Evolutionary conservation across 1,140 invertebrate genomes (phyloP).

Genomic region (Drosophila lacteicornis): DNA sequence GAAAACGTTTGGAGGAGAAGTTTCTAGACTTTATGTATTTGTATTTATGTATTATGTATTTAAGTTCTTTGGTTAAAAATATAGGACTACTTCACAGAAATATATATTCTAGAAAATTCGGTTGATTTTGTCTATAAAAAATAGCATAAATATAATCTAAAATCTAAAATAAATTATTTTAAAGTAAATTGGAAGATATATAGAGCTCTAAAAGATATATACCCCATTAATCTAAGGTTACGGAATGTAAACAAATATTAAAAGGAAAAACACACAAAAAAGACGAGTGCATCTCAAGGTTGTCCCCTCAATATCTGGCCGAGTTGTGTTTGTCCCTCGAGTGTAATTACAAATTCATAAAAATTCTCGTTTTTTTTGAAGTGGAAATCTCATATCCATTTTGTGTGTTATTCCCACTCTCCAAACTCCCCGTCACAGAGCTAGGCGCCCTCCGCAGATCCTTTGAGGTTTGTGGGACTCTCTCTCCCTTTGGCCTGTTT

Average conservation of each 20-base stretch:
- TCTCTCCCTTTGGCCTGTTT: conserved; percentile 3
- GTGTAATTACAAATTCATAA: conserved; percentile 56
- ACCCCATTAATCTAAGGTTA: background rate
- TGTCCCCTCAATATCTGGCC: conserved; percentile 14
- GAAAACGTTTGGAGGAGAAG: background rate
- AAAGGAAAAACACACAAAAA: background rate
- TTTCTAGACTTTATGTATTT: background rate
- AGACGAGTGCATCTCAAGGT: background rate
- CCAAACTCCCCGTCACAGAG: background rate
- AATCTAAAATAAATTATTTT: too few species aligned
- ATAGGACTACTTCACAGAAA: background rate
- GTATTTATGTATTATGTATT: too few species aligned
- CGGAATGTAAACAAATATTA: conserved; percentile 24
- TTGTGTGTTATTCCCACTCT: conserved; percentile 32
- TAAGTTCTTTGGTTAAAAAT: background rate
- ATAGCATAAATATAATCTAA: too few species aligned
- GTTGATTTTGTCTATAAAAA: too few species aligned
- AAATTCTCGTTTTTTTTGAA: conserved; percentile 34
- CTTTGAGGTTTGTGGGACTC: conserved; percentile 40
- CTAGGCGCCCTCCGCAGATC: conserved; percentile 43
- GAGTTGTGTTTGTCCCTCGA: conserved; percentile 33
- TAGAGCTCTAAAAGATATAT: too few species aligned
- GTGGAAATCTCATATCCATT: conserved; percentile 21
- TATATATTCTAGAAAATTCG: background rate
- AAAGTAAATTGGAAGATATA: too few species aligned